Conservation (phyloP, 2,888 invertebrate genomes). For the Lasioglossum lativentre region DNA sequence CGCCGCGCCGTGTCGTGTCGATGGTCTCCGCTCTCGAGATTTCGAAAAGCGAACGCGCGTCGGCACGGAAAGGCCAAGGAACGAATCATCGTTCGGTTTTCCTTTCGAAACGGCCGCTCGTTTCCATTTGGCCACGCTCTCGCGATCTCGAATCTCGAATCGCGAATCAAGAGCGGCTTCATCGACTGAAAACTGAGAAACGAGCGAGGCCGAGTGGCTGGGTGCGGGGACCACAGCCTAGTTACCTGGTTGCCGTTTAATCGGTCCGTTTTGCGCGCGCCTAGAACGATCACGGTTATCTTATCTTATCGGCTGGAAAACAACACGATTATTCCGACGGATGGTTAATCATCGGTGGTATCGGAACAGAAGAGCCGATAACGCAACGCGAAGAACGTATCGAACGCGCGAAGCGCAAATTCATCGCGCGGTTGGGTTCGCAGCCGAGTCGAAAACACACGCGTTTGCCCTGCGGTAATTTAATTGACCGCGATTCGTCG, state of each 20-base stretch:
- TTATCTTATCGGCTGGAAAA: slow-evolving; percentile 70
- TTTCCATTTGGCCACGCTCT: slow-evolving; percentile 50
- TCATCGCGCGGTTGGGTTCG: not conserved
- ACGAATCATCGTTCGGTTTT: slow-evolving; percentile 17
- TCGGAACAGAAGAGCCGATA: slow-evolving; percentile 56
- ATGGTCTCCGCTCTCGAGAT: not conserved
- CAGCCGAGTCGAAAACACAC: not conserved
- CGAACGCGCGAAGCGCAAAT: slow-evolving; percentile 8
- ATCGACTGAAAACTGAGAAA: not conserved
- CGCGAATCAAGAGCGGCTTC: not conserved
- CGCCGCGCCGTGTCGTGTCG: not conserved
- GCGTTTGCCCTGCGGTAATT: not conserved
- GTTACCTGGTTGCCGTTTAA: slow-evolving; percentile 6
- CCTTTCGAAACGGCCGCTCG: slow-evolving; percentile 36
- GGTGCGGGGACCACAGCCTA: not conserved
- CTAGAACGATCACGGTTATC: slow-evolving; percentile 51
- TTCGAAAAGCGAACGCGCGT: slow-evolving; percentile 30
- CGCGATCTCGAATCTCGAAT: slow-evolving; percentile 29
- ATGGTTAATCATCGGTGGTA: slow-evolving; percentile 57
- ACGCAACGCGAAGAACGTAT: slow-evolving; percentile 41
- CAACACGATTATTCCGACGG: slow-evolving; percentile 59
- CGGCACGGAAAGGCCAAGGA: slow-evolving; percentile 14
- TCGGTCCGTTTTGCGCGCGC: slow-evolving; percentile 24
- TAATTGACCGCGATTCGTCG: slow-evolving; percentile 3
- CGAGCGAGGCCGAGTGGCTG: not conserved